Evolutionary conservation across 2,113 vertebrate genomes (phyloP).

Genomic region (Corythornis vintsioides): DNA sequence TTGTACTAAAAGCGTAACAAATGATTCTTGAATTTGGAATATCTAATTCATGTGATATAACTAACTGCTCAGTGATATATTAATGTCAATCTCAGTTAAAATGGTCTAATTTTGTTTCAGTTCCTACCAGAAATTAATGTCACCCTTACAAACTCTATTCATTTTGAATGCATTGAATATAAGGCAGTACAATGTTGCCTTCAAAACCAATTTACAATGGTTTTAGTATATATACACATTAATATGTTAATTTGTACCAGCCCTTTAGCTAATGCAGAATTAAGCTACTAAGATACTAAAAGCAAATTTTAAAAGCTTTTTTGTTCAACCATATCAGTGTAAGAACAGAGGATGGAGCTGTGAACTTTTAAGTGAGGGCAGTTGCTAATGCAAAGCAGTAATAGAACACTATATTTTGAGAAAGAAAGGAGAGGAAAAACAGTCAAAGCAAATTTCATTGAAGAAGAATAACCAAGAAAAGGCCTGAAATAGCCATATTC

Average conservation of each 20-base stretch:
- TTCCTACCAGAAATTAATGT: slow-evolving; percentile 34
- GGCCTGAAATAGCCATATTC: not conserved
- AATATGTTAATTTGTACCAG: not conserved
- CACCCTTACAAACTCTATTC: not conserved
- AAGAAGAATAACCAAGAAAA: not conserved
- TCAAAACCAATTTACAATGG: not conserved
- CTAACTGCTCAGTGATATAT: slow-evolving; percentile 55
- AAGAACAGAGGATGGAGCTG: not conserved
- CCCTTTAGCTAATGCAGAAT: not conserved
- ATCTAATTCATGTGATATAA: slow-evolving; percentile 45
- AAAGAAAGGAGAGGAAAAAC: not conserved
- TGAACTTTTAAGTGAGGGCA: not conserved
- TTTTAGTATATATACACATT: not conserved
- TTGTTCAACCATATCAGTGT: not conserved
- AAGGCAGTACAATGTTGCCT: not conserved
- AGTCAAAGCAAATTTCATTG: not conserved
- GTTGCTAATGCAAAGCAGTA: not conserved
- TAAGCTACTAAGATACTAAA: not conserved
- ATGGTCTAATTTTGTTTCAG: slow-evolving; percentile 31
- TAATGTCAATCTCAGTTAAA: slow-evolving; percentile 48
- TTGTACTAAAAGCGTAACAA: slow-evolving; percentile 54
- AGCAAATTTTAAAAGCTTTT: not conserved
- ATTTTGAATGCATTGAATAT: slow-evolving; percentile 12
- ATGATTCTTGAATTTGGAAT: slow-evolving; percentile 53
- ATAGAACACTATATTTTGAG: not conserved